Percentiles rank a stretch among this genome's conserved stretches.
Evolutionary conservation across 2,888 invertebrate species (phyloP).

Genomic region (Hypolimnas misippus): DNA sequence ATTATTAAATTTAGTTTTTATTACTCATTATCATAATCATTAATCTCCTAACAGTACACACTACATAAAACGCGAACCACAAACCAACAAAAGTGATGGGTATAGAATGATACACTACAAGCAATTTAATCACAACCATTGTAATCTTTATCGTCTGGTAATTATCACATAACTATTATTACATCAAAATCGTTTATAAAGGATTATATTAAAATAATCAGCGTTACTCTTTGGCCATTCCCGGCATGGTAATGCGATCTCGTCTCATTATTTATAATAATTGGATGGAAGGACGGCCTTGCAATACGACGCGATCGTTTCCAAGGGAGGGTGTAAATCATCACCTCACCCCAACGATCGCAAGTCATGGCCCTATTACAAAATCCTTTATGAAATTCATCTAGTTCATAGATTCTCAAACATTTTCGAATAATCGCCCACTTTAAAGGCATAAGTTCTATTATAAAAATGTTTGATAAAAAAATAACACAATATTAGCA

Average conservation of each 20-base stretch:
- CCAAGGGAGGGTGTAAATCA: constrained; percentile 48
- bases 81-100: too few species aligned
- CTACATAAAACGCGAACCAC: too few species aligned
- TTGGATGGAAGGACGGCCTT: constrained; percentile 59
- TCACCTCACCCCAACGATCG: constrained; percentile 45
- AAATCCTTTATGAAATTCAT: constrained; percentile 26
- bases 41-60: too few species aligned
- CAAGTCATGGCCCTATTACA: constrained; percentile 30
- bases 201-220: constrained; percentile 33
- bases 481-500: too few species aligned
- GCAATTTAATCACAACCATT: too few species aligned
- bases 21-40: too few species aligned
- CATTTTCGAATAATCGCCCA: too few species aligned
- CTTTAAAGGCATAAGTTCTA: too few species aligned
- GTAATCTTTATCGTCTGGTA: too few species aligned
- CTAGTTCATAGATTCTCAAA: neutral
- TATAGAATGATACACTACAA: too few species aligned
- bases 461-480: neutral
- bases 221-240: constrained; percentile 48
- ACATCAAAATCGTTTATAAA: neutral
- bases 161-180: too few species aligned
- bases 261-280: constrained; percentile 74
- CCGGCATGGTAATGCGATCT: constrained; percentile 59
- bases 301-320: constrained; percentile 51
- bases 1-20: too few species aligned